Conservation (phyloP, 2,113 vertebrate species). For the Ivindomyrus marchei region DNA sequence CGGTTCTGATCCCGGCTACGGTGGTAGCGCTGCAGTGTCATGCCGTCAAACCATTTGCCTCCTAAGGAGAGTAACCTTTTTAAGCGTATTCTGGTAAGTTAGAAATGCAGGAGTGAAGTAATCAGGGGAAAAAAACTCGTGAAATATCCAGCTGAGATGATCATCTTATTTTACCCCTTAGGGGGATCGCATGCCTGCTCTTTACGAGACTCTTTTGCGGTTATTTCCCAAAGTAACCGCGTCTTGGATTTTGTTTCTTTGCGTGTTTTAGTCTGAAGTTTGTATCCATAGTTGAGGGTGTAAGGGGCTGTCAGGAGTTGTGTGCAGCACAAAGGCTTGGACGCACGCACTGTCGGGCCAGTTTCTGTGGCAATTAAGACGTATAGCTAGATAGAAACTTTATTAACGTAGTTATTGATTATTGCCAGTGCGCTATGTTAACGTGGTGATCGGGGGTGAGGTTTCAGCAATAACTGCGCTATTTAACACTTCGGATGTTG, state of each 20-base stretch:
- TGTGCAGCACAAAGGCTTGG: conserved; percentile 10
- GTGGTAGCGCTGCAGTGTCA: conserved; percentile 35
- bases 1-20: not conserved
- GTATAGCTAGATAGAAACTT: not conserved
- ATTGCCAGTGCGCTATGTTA: not conserved
- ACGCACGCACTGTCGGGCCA: not conserved
- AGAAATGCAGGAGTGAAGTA: conserved; percentile 34
- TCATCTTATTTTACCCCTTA: not conserved
- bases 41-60: conserved; percentile 84
- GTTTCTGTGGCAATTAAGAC: not conserved
- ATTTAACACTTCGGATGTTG: not conserved
- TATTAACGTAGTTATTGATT: not conserved
- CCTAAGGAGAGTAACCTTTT: conserved; percentile 93
- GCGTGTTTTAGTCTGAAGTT: conserved; percentile 9
- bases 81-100: conserved; percentile 90
- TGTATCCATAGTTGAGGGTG: not conserved
- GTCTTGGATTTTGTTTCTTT: not conserved
- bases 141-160: conserved; percentile 33
- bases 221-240: not conserved
- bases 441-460: too few species aligned
- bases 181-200: not conserved
- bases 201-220: not conserved
- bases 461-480: not conserved
- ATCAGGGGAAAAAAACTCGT: not conserved
- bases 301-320: not conserved